Base-by-base conservation (phyloP, 2,888 invertebrate species). In the Agrilus biguttatus region DNA sequence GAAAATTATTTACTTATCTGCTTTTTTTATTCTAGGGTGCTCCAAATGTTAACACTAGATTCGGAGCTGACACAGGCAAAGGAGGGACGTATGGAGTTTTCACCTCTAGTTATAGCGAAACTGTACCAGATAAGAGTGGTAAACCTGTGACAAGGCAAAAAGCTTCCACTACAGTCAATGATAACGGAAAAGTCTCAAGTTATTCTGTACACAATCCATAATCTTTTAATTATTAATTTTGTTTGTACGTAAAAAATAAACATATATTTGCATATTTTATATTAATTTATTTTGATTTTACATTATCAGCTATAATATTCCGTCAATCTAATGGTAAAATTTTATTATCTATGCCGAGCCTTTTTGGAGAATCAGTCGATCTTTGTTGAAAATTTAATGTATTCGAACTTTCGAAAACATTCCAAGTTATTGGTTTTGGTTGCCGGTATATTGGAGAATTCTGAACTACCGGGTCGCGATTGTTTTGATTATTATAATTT, bases 141-240 rank as follows among this genome's bases (percentile, higher is more conserved):
- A 66, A 76, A 50, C 67, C 69, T 40, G 55, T 60, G 12, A 68
- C 58, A 40, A 68, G 66, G 47, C 74, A 79, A 47, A 69, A 71
- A 37, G 76, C 83, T 1, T 67, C 76, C 36, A 81, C 84, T 8
- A 68, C 74, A 0, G 69, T 84, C 41, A 80, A 85, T 56, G 76
- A 84, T 53, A 83, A 86, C 56, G 86, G 86, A 47, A 78, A 77
- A 57, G 57, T 84, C 36, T 75, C 77, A 42, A 71, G 72, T 38
- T 80, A 80, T 55, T 69, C 69, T 33, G 73, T 77, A 5, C 59
- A 63, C 40, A 66, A 66, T 51, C 69, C 66, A 13, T 59, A 51
- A 56, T 42, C 47, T 17, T 40, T 37, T 36, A 40, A 39, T 36
- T 42, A 39, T n/a, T n/a, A n/a, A n/a, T 39, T 36, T 40, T 43